These are phyloP conservation scores for Masticophis lateralis DNA, from an alignment of 2,797 vertebrate species.

Conservation along the genomic window DNA sequence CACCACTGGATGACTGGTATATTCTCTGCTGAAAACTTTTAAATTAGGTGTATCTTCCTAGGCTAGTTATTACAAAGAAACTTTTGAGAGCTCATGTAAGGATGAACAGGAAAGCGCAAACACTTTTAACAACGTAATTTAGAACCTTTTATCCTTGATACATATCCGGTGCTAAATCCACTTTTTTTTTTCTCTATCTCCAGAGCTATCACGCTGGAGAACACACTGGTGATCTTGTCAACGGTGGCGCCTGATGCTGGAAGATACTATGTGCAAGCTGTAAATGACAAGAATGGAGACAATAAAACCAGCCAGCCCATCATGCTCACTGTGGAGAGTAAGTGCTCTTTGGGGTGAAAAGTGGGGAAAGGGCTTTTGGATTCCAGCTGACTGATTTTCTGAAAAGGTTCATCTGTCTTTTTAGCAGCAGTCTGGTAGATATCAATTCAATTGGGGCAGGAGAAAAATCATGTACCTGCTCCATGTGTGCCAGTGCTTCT, in stretches of 20 bases:
- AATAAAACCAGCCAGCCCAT: conserved; percentile 98
- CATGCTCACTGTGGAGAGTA: conserved; percentile 88
- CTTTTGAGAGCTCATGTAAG: not conserved
- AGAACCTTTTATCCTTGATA: not conserved
- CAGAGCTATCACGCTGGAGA: conserved; percentile 95
- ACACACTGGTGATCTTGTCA: conserved; percentile 94
- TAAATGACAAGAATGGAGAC: conserved; percentile 97
- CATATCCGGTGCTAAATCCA: not conserved
- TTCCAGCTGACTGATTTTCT: not conserved
- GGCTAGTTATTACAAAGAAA: not conserved
- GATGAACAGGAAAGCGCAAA: not conserved
- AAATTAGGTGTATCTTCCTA: not conserved
- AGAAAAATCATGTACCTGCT: not conserved
- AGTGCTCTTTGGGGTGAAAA: conserved; percentile 58
- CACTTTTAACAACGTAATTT: accelerated
- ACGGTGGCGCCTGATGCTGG: conserved; percentile 92
- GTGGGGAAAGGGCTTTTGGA: not conserved
- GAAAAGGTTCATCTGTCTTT: not conserved
- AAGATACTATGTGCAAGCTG: conserved; percentile 93
- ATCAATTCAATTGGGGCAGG: not conserved
- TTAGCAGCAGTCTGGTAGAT: not conserved
- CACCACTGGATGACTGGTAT: not conserved
- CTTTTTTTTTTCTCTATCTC: not conserved
- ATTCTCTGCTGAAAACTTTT: not conserved
- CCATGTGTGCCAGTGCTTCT: not conserved